A percentile compares a stretch with the other conserved stretches of the same genome.
phyloP scores from a whole-genome alignment of 2,888 invertebrate species.

The Lomographa bimaculata region DNA sequence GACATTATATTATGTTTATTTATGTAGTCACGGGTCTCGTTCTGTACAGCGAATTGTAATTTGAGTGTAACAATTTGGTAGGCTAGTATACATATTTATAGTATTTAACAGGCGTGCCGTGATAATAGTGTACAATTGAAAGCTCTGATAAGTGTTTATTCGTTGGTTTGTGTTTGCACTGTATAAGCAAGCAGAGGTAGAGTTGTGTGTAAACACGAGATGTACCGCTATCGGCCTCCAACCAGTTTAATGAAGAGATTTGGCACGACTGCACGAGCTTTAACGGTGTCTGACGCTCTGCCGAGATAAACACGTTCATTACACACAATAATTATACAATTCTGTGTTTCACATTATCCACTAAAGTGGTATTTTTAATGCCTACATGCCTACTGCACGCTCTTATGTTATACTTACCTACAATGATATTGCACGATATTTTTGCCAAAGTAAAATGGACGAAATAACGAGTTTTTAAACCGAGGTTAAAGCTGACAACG shows the following conservation, averaged over 20 bases:
- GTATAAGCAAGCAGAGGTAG: constrained; percentile 48
- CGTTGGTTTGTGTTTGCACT: constrained; percentile 48
- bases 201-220: constrained; percentile 55
- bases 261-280: constrained; percentile 74
- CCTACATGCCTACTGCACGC: background rate
- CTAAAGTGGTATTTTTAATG: constrained; percentile 13
- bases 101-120: constrained; percentile 6
- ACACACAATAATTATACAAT: constrained; percentile 31
- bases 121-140: constrained; percentile 23
- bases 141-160: constrained; percentile 38
- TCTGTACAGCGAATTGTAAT: constrained; percentile 18
- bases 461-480: constrained; percentile 4
- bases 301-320: constrained; percentile 53
- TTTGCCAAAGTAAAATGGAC: background rate
- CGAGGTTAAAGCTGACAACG: background rate
- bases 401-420: background rate
- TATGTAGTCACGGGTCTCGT: constrained; percentile 24
- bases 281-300: constrained; percentile 61
- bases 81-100: too few relatives aligned
- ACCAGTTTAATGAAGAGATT: constrained; percentile 79
- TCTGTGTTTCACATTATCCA: constrained; percentile 20
- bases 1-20: constrained; percentile 18
- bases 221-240: constrained; percentile 62
- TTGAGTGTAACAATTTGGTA: constrained; percentile 13
- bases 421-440: background rate